Evolutionary conservation across 2,113 vertebrate genomes (phyloP).

Genomic region (Fregetta grallaria): DNA sequence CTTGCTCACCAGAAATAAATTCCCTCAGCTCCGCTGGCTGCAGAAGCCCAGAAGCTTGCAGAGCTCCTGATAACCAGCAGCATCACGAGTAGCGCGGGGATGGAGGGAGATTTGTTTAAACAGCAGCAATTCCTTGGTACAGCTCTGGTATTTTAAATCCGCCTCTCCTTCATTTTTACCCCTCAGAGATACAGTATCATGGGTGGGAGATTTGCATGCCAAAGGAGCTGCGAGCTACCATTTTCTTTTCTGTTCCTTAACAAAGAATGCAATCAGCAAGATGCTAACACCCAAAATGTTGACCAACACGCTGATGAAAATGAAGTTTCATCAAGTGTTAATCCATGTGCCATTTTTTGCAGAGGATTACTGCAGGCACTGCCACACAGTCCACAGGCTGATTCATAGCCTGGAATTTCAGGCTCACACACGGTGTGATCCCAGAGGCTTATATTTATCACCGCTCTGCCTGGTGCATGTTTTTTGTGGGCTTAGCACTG

Average conservation of each 20-base stretch:
- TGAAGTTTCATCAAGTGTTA: neutral
- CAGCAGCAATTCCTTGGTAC: neutral
- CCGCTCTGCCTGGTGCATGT: neutral
- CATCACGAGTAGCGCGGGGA: neutral
- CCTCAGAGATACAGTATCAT: neutral
- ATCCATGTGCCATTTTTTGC: neutral
- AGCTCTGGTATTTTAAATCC: neutral
- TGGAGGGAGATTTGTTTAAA: neutral
- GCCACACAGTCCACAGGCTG: neutral
- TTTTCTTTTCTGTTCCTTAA: neutral
- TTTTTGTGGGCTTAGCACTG: neutral
- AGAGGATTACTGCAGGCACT: neutral
- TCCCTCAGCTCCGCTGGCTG: neutral
- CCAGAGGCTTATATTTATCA: neutral
- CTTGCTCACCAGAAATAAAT: neutral
- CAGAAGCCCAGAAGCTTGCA: neutral
- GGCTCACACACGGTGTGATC: neutral
- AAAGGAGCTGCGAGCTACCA: neutral
- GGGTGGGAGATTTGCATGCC: neutral
- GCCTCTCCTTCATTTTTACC: neutral
- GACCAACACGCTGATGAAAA: neutral
- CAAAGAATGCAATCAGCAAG: neutral
- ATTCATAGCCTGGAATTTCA: slow-evolving; percentile 48
- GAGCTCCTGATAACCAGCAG: neutral
- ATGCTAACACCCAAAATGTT: neutral